Conservation (phyloP, 1,140 invertebrate genomes). For the Calliphora vicina region DNA sequence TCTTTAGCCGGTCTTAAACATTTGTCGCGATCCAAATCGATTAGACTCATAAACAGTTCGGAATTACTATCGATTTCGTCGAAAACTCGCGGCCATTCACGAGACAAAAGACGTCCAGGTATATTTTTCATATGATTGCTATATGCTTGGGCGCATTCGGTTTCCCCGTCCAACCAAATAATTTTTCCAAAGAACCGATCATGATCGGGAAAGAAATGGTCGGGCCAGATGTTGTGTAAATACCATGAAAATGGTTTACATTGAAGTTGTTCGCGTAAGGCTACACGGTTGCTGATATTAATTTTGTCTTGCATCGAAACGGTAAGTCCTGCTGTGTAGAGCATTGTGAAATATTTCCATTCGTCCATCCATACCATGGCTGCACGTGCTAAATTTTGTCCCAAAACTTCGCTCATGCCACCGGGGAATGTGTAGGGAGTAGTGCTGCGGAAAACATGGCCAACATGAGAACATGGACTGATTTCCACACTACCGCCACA, state of each 20-base stretch:
- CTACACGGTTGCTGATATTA: conserved; percentile 68
- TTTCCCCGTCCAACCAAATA: conserved; percentile 61
- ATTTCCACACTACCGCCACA: conserved; percentile 96
- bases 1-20: conserved; percentile 52
- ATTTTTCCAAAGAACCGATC: conserved; percentile 85
- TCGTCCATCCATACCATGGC: conserved; percentile 95
- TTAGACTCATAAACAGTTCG: conserved; percentile 47
- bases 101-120: conserved; percentile 47
- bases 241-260: conserved; percentile 97
- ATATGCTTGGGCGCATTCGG: conserved; percentile 53
- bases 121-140: conserved; percentile 55
- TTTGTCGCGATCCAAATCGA: conserved; percentile 56
- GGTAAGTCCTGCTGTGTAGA: conserved; percentile 65
- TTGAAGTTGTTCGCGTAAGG: conserved; percentile 77
- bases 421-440: conserved; percentile 92
- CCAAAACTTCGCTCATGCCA: conserved; percentile 82
- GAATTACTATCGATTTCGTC: conserved; percentile 53
- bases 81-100: conserved; percentile 55
- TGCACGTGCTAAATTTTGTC: conserved; percentile 87
- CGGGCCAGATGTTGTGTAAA: conserved; percentile 88
- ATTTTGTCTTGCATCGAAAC: conserved; percentile 63
- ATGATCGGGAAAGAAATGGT: conserved; percentile 88
- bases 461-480: conserved; percentile 94
- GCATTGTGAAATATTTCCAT: conserved; percentile 89
- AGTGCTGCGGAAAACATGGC: conserved; percentile 95